These are phyloP conservation scores for Phorcus lineatus DNA, from an alignment of 2,888 invertebrate genomes.

Conservation along the genomic window DNA sequence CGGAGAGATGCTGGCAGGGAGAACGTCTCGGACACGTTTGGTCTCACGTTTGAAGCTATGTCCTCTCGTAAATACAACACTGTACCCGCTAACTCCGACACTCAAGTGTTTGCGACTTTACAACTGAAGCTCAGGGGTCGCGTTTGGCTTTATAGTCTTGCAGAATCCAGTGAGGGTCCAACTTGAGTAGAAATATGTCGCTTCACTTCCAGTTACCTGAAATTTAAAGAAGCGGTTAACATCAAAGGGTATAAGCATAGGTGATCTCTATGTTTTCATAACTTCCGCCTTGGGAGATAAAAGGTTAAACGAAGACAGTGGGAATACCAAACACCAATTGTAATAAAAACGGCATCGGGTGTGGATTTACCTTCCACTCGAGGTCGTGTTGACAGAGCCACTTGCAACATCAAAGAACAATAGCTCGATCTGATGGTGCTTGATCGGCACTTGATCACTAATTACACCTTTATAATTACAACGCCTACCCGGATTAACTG, in stretches of 20 bases:
- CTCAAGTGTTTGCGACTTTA: too few species aligned
- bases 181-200: too few species aligned
- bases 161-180: too few species aligned
- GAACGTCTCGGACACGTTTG: too few species aligned
- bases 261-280: conserved; percentile 18
- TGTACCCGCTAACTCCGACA: too few species aligned
- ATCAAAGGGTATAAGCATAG: neutral
- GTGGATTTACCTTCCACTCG: neutral
- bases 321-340: neutral
- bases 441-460: conserved; percentile 1
- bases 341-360: neutral
- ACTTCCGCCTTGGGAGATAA: neutral
- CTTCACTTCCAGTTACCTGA: conserved; percentile 25
- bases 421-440: neutral
- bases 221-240: conserved; percentile 12
- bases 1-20: too few species aligned
- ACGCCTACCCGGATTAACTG: neutral
- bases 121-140: too few species aligned
- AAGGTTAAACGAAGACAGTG: neutral
- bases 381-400: neutral
- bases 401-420: conserved; percentile 1
- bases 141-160: too few species aligned
- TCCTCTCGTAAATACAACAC: too few species aligned
- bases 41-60: too few species aligned
- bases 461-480: neutral